Percentiles rank a stretch among this genome's conserved stretches.
These are phyloP conservation scores for Typhlichthys eigenmanni DNA, from an alignment of 2,797 vertebrate species.

Conservation along the genomic window DNA sequence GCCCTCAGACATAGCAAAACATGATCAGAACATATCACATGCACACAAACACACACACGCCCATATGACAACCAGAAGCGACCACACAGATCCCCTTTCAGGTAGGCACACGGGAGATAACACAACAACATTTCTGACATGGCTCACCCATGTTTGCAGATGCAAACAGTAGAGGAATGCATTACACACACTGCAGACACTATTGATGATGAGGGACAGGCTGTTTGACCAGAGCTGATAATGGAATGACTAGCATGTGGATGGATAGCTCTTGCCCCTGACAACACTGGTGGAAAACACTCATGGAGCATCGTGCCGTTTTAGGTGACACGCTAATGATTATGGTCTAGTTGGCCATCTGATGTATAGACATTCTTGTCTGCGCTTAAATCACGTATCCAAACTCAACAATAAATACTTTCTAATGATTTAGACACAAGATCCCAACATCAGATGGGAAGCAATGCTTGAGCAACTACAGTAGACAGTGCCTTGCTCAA, in stretches of 20 bases:
- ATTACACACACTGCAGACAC: conserved; percentile 28
- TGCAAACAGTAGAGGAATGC: conserved; percentile 41
- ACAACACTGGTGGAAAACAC: conserved; percentile 25
- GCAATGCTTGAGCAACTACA: too few species aligned
- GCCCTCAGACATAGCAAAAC: conserved; percentile 43
- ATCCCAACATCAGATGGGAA: too few species aligned
- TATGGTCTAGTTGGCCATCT: too few species aligned
- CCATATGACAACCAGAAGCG: conserved; percentile 12
- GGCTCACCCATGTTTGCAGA: conserved; percentile 28
- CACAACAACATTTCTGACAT: conserved; percentile 31
- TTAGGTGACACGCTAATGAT: conserved; percentile 1
- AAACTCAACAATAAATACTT: too few species aligned
- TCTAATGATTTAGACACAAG: too few species aligned
- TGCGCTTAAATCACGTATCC: too few species aligned
- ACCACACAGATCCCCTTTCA: conserved; percentile 35
- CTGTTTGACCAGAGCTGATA: conserved; percentile 52
- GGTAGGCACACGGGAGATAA: conserved; percentile 22
- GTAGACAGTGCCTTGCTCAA: not conserved
- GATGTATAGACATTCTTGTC: too few species aligned
- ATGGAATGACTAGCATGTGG: conserved; percentile 49
- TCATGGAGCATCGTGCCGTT: not conserved
- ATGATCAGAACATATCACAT: conserved; percentile 46
- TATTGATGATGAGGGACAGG: conserved; percentile 37
- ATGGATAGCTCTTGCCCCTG: conserved; percentile 35
- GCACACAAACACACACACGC: conserved; percentile 26